Evolutionary conservation across 2,888 invertebrate genomes (phyloP), one percentile per base, ranked within the genome.

Genomic region (Melieria crassipennis): DNA sequence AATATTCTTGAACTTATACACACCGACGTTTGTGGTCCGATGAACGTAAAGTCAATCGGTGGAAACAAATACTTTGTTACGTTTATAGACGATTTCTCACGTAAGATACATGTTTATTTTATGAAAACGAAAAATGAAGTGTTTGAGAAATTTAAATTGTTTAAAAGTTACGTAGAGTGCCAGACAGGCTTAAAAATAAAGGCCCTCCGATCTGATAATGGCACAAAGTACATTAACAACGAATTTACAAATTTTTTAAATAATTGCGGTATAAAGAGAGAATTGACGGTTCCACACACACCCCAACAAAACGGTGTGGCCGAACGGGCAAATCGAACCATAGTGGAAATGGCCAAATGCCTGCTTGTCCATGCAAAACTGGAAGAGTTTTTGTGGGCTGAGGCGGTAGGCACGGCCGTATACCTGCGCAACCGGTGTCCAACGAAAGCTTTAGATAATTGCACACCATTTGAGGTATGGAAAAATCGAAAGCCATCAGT

Each of bases 381-480:
- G 5, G 75, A 79, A 68, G 78, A 77, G 7, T 75, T 77, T 69
- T 78, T 76, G 75, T n/a, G 45, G 67, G 4, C 50, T 45, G 10
- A 78, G 73, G 9, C 78, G 75, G 43, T 73, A 71, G 73, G 75
- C 56, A 60, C 47, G 62, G 70, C 1, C n/a, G 66, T 5, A 74
- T 70, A 47, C 70, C n/a, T 55, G n/a, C 11, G 55, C 16, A 16
- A 16, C 16, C 16, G 16, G 16, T 16, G 16, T 16, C 16, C 16
- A 16, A 16, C 16, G 16, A 16, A 16, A 16, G 16, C 16, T 16
- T 16, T 16, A 16, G 16, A 16, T 2, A 2, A 16, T 16, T 16
- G 16, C 16, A 16, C 2, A 16, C 16, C 16, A 16, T 16, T 16
- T 1, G 16, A 16, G 16, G 16, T 16, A 16, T 16, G 16, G 16